A percentile compares a stretch with the other conserved stretches of the same genome.
Conservation (phyloP, 2,797 vertebrate genomes). For the Chanos chanos region DNA sequence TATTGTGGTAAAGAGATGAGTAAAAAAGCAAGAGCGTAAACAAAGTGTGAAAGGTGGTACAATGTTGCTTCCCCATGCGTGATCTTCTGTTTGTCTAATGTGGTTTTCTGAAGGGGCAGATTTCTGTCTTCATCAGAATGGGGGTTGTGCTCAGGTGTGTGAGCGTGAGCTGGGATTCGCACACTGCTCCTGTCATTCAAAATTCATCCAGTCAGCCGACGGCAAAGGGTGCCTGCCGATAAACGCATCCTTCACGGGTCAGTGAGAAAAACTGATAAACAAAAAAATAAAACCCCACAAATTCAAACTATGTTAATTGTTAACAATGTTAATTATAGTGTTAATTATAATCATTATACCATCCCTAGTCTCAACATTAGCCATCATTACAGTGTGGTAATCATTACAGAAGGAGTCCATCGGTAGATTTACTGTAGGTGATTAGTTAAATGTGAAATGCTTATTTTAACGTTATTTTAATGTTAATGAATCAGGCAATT, state of each 20-base stretch:
- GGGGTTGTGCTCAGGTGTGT: slow-evolving; percentile 82
- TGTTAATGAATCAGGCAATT: too few species aligned
- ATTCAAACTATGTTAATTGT: background rate
- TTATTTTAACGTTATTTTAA: too few species aligned
- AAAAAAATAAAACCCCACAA: background rate
- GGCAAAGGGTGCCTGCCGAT: slow-evolving; percentile 63
- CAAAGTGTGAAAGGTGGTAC: background rate
- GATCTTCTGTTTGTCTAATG: background rate
- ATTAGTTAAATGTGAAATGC: too few species aligned
- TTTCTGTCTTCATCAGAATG: slow-evolving; percentile 77
- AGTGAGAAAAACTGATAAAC: background rate
- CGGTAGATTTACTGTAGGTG: too few species aligned
- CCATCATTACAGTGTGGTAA: too few species aligned
- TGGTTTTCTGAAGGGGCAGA: too few species aligned
- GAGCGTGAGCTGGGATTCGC: slow-evolving; percentile 70
- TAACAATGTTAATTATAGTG: background rate
- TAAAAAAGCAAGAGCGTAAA: background rate
- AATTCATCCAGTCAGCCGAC: slow-evolving; percentile 59
- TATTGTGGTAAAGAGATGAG: background rate
- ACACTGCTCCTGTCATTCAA: slow-evolving; percentile 70
- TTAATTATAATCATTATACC: too few species aligned
- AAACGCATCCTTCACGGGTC: slow-evolving; percentile 63
- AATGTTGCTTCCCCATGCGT: background rate
- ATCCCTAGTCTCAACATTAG: too few species aligned
- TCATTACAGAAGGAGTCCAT: too few species aligned